Conservation (phyloP, 2,113 vertebrate species). For the Kryptolebias marmoratus region DNA sequence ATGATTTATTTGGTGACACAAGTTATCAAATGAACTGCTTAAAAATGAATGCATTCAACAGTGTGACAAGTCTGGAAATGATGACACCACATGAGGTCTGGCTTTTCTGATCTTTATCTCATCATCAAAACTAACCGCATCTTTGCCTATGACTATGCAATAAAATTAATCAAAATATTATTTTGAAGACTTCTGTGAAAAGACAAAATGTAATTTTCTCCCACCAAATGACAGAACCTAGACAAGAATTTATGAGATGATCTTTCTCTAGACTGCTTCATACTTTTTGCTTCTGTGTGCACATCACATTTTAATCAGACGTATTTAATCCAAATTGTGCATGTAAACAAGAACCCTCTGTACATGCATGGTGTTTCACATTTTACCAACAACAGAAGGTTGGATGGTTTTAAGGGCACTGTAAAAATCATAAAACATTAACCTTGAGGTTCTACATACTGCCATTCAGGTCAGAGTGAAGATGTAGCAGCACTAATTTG, state of each 20-base stretch:
- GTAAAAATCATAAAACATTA: not conserved
- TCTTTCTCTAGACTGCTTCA: not conserved
- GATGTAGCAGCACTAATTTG: not conserved
- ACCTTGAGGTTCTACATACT: not conserved
- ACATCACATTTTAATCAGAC: not conserved
- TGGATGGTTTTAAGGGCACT: too few relatives aligned
- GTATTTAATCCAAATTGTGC: not conserved
- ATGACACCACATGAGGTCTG: not conserved
- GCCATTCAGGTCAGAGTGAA: not conserved
- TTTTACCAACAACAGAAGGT: not conserved
- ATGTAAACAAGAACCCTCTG: not conserved
- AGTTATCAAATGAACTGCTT: not conserved
- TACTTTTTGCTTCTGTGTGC: not conserved
- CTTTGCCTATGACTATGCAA: not conserved
- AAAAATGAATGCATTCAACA: not conserved
- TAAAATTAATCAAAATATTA: too few relatives aligned
- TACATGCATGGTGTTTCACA: too few relatives aligned
- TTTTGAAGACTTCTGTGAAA: not conserved
- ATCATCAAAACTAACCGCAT: not conserved
- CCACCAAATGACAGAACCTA: not conserved
- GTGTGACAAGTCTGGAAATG: not conserved
- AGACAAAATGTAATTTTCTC: not conserved
- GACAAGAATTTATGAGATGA: not conserved
- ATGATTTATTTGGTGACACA: slow-evolving; percentile 1
- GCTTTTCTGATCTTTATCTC: not conserved